Evolutionary conservation across 1,140 invertebrate species (phyloP), one percentile per base, ranked within the genome.

Genomic region (Popillia japonica): DNA sequence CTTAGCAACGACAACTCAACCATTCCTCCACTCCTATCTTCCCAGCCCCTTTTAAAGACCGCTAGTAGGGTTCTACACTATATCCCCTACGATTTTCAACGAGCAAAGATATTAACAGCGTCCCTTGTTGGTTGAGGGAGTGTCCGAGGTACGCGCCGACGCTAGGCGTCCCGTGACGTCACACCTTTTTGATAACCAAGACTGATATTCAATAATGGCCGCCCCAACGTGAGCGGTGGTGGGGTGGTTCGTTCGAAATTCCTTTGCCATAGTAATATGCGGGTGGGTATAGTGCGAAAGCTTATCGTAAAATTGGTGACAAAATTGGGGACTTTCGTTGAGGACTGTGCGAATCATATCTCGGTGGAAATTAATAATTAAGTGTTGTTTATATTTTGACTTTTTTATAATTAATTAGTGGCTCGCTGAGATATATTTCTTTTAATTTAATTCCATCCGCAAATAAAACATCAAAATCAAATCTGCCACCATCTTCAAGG

Each of bases 141-240:
- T 79, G 80, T 83, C 83, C 81, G 22, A 55, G 76, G 48, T n/a
- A 61, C 80, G 82, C 84, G 84, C 81, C 83, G 84, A 82, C 85
- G 82, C 81, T 48, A 34, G 72, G 77, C 79, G 79, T 79, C 81
- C 14, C 79, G 80, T 82, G 83, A 83, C 44, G 44, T 48, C 44
- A 48, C 44, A 3, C 11, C 44, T 48, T 48, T 68, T 20, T 41
- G 78, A 77, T 79, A 79, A 72, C 77, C 48, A 77, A 79, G 78
- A 77, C 74, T 77, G 78, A 79, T 77, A 77, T 72, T 81, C 80
- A 78, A 81, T 81, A 81, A 81, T 81, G 80, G 80, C 44, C 44
- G 44, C 44, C 80, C 78, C 64, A 77, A 61, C 40, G 55, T 48
- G 74, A 20, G 72, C 73, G 17, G 41, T 73, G 61, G 64, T 40